Conservation (phyloP, 2,888 invertebrate genomes). For the Ectemnius continuus region DNA sequence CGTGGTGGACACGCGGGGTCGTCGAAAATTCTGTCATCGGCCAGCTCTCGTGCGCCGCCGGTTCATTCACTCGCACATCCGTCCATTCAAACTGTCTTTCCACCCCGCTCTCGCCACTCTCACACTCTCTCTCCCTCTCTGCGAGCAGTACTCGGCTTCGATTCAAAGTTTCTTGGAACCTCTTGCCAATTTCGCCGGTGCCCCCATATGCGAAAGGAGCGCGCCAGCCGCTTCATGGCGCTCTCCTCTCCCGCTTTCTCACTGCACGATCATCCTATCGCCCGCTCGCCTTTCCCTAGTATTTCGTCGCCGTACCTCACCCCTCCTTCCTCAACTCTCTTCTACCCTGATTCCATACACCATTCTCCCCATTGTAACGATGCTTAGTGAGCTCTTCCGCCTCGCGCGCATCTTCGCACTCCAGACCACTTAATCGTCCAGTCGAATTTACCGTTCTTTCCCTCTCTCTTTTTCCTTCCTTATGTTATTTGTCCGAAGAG, state of each 20-base stretch:
- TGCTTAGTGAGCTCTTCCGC: no score
- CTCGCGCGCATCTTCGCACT: no score
- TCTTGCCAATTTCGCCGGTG: conserved; percentile 73
- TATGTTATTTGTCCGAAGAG: no score
- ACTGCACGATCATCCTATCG: neutral
- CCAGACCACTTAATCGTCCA: no score
- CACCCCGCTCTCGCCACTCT: conserved; percentile 66
- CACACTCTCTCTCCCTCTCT: conserved; percentile 64
- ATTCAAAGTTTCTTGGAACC: conserved; percentile 74
- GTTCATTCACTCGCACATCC: conserved; percentile 65
- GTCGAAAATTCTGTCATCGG: conserved; percentile 1
- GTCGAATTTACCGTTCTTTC: no score
- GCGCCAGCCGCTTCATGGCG: neutral
- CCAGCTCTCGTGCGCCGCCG: conserved; percentile 11
- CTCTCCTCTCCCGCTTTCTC: neutral
- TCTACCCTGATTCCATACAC: no score
- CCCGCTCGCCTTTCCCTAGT: neutral
- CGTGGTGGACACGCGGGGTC: neutral
- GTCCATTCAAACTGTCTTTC: conserved; percentile 59
- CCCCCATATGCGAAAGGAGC: conserved; percentile 45
- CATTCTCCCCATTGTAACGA: no score
- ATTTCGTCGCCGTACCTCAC: neutral
- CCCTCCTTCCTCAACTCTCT: neutral
- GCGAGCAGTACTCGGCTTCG: conserved; percentile 72
- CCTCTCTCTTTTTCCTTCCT: no score